Conservation (phyloP, 2,797 vertebrate genomes). For the Eutrigla gurnardus region DNA sequence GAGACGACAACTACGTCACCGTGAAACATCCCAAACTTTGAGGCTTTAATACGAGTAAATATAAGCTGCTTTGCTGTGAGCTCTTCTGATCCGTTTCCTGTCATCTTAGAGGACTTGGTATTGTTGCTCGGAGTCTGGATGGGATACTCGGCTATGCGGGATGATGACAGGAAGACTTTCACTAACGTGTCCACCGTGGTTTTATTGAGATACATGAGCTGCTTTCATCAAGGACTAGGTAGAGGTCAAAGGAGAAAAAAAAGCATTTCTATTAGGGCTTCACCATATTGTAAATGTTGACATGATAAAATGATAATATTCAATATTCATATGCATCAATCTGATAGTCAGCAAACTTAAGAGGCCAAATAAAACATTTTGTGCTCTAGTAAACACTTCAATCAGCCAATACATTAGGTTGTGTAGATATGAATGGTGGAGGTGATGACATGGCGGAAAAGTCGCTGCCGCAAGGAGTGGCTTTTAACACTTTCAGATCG, state of each 20-base stretch:
- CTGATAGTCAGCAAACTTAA: too few relatives aligned
- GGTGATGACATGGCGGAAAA: too few relatives aligned
- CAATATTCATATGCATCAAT: too few relatives aligned
- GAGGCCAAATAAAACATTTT: too few relatives aligned
- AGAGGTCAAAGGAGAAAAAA: constrained; percentile 33
- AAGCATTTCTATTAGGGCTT: too few relatives aligned
- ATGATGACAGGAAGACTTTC: constrained; percentile 2
- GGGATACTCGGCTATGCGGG: not conserved
- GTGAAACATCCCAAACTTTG: constrained; percentile 18
- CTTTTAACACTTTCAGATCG: too few relatives aligned
- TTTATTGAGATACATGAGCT: constrained; percentile 34
- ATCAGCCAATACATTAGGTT: too few relatives aligned
- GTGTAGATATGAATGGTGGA: too few relatives aligned
- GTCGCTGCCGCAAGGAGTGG: too few relatives aligned
- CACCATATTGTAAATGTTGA: too few relatives aligned
- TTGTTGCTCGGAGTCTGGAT: constrained; percentile 28
- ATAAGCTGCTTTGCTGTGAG: constrained; percentile 48
- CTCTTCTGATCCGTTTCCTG: constrained; percentile 14
- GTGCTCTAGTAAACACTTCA: too few relatives aligned
- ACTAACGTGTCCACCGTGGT: constrained; percentile 1
- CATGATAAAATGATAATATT: too few relatives aligned
- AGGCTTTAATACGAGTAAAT: constrained; percentile 37
- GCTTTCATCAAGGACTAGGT: constrained; percentile 13
- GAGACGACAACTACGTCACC: not conserved
- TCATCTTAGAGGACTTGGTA: constrained; percentile 33